Conservation (phyloP, 1,140 invertebrate species). For the Drosophila watanabei region DNA sequence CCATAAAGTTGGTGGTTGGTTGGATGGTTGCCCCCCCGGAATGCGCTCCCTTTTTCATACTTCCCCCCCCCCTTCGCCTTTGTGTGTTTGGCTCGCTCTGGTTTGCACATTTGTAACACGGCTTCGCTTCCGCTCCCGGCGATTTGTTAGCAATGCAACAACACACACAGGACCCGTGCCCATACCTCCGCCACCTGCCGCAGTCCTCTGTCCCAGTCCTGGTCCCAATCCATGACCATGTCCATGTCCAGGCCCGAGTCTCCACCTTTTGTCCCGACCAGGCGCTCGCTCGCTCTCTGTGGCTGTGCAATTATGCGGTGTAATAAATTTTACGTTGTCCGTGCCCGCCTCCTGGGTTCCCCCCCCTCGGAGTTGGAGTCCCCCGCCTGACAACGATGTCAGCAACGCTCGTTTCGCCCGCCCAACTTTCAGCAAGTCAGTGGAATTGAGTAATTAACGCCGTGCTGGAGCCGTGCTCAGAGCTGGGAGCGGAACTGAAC, state of each 20-base stretch:
- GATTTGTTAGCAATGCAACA: conserved; percentile 83
- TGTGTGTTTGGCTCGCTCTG: conserved; percentile 51
- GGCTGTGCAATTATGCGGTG: conserved; percentile 84
- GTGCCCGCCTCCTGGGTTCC: conserved; percentile 44
- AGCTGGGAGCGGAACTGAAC: conserved; percentile 6
- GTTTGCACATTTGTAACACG: conserved; percentile 83
- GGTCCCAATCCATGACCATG: conserved; percentile 7
- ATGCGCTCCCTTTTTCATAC: neutral
- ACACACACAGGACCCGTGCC: conserved; percentile 40
- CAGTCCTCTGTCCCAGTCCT: neutral
- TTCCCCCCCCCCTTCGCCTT: neutral
- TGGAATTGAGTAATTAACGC: conserved; percentile 82
- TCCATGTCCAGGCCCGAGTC: conserved; percentile 11
- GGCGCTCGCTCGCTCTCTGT: conserved; percentile 70
- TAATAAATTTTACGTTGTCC: conserved; percentile 81
- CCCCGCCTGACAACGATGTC: conserved; percentile 47
- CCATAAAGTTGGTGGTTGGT: conserved; percentile 81
- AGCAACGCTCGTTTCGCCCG: conserved; percentile 51
- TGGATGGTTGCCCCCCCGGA: conserved; percentile 38
- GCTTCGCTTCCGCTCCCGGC: conserved; percentile 74
- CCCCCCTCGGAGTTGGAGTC: neutral
- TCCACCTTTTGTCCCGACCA: conserved; percentile 17
- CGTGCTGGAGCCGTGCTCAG: conserved; percentile 7
- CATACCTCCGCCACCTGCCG: neutral
- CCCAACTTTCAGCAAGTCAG: conserved; percentile 62